Base-by-base conservation (phyloP, 2,797 vertebrate genomes). In the Darevskia nairensis region DNA sequence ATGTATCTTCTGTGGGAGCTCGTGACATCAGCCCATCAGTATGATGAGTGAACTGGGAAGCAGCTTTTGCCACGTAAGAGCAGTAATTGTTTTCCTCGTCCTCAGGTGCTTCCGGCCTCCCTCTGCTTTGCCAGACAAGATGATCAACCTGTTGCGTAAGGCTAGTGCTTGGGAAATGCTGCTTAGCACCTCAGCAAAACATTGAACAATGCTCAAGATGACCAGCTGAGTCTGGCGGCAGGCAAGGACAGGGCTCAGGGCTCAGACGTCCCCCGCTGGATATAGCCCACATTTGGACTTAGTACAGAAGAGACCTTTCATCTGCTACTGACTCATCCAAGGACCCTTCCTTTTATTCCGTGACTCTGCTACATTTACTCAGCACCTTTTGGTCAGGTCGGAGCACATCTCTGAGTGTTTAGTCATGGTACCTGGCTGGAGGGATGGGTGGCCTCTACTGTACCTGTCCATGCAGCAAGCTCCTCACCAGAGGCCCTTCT, bases 1-100 rank as follows among this genome's bases (percentile, higher is more conserved):
- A 3, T 8, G 11, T 17, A 29, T 6, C n/a, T 19, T n/a, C 6
- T 27, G 17, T 17, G 8, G 0, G 8, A 0, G 10, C 17, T 0
- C 0, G 15, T 27, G 64, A 64, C 17, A 29, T n/a, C 77, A 72
- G 41, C 83, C 7, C 17, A 29, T 61, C 15, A 0, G 0, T 0
- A 3, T 44, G 46, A 2, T 25, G 76, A 46, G 4, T 5, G 23
- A 44, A 35, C 32, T 8, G 29, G 1, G 3, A 17, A 6, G 4
- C 17, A 8, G 0, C 61, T 27, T 29, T 61, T 5, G 0, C 32
- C 75, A 29, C 29, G 25, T 29, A 23, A 50, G 76, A 41, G 66
- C 5, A 23, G 21, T 61, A 39, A n/a, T 29, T 50, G 78, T 11
- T 8, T 55, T 55, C 50, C 74, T 61, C 59, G 21, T 6, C 64